These are phyloP conservation scores for Drosophila pseudotalamancana DNA, from an alignment of 2,888 invertebrate genomes.

Conservation along the genomic window DNA sequence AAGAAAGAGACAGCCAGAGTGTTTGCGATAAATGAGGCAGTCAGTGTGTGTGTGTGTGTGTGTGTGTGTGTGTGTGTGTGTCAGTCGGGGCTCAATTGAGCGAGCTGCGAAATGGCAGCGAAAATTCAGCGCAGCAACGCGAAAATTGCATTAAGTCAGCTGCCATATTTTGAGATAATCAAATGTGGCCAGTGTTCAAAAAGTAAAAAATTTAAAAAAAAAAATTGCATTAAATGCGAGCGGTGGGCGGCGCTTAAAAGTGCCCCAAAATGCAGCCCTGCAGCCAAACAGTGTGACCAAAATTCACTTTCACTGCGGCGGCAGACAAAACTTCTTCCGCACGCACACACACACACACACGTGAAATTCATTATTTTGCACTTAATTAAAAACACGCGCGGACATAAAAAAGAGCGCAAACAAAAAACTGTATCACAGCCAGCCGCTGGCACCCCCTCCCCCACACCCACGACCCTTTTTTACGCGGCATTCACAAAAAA, in stretches of 20 bases:
- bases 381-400: slow-evolving; percentile 81
- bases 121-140: slow-evolving; percentile 52
- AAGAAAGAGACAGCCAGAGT: slow-evolving; percentile 41
- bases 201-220: too few relatives aligned
- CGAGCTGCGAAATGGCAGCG: slow-evolving; percentile 52
- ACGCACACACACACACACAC: slow-evolving; percentile 4
- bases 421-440: not conserved
- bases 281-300: slow-evolving; percentile 36
- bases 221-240: slow-evolving; percentile 36
- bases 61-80: slow-evolving; percentile 25
- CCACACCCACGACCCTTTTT: slow-evolving; percentile 42
- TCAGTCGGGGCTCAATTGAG: slow-evolving; percentile 16
- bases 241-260: slow-evolving; percentile 44
- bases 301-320: slow-evolving; percentile 50
- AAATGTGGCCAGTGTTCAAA: slow-evolving; percentile 46
- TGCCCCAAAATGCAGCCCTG: slow-evolving; percentile 33
- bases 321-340: slow-evolving; percentile 12
- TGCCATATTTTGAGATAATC: slow-evolving; percentile 57
- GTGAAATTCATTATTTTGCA: slow-evolving; percentile 75
- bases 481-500: slow-evolving; percentile 19
- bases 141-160: slow-evolving; percentile 74
- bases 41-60: slow-evolving; percentile 2
- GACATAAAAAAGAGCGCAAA: slow-evolving; percentile 11
- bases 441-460: not conserved
- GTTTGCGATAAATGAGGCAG: not conserved